These are phyloP conservation scores for Metallyticus violacea DNA, from an alignment of 2,888 invertebrate genomes.

Conservation along the genomic window DNA sequence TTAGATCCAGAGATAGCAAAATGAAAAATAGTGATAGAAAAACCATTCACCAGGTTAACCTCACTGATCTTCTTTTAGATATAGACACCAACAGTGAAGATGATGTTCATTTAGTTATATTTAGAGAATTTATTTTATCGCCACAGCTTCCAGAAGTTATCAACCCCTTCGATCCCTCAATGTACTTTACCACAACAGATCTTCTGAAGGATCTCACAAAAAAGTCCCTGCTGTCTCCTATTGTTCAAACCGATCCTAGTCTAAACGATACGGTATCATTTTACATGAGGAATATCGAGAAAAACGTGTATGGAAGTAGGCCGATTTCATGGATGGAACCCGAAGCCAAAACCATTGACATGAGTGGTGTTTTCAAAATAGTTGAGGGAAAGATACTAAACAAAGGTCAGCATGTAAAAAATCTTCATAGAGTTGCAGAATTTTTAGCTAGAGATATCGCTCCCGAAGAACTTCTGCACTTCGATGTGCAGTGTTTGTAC, in stretches of 20 bases:
- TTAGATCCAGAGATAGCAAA: background rate
- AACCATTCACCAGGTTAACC: background rate
- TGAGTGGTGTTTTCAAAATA: background rate
- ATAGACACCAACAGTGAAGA: background rate
- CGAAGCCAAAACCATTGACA: background rate
- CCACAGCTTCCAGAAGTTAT: background rate
- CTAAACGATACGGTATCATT: background rate
- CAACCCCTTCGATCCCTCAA: background rate
- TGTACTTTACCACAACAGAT: background rate
- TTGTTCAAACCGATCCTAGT: background rate
- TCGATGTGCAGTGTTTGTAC: background rate
- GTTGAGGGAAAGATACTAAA: background rate
- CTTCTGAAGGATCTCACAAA: background rate
- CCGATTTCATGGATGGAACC: background rate
- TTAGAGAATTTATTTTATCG: background rate
- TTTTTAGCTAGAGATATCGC: background rate
- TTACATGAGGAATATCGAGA: background rate
- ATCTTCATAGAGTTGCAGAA: background rate
- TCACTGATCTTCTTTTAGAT: background rate
- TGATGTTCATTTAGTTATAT: background rate
- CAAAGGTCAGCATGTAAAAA: background rate
- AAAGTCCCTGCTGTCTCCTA: background rate
- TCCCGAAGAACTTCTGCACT: background rate
- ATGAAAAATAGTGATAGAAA: background rate
- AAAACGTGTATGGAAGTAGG: background rate